Base-by-base conservation (phyloP, 2,113 vertebrate species). In the Thalassoma bifasciatum region DNA sequence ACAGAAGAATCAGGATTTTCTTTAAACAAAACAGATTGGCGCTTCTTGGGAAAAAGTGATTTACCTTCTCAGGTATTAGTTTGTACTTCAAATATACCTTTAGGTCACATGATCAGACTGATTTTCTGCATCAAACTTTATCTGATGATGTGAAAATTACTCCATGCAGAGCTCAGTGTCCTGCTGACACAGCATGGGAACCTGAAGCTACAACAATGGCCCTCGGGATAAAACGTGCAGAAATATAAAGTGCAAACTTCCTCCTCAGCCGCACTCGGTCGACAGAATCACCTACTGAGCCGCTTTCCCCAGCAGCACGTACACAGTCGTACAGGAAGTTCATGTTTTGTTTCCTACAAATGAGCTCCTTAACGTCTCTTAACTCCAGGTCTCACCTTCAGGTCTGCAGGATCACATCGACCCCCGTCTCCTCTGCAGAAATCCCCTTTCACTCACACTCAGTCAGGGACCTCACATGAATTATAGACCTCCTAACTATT, bases 291-390 rank as follows among this genome's bases (percentile, higher is more conserved):
- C 57, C 50, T 53, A 63, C 57, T 47, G 66, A 4, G 46, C 74
- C 10, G 61, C 54, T 68, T 87, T 86, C 79, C n/a, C 72, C 62
- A 85, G 68, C 44, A 44, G 70, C 81, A 77, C n/a, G 17, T 66
- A 70, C 65, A 37, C 59, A 75, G n/a, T 58, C 30, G 53, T 3
- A 81, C 19, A 82, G 86, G 91, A 91, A 92, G 87, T 73, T 19
- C 59, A 53, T 88, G 90, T 87, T 89, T 89, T 90, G 81, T 86
- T 90, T 90, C 86, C 74, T 80, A 79, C 77, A 69, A 83, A 85
- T 75, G 71, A 85, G 85, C 73, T 76, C 78, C 65, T 73, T 19
- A 26, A 51, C 53, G 10, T 73, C 68, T 86, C 61, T 63, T 57
- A 54, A 40, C 16, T 23, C 42, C 62, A 10, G 17, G 37, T 70